Evolutionary conservation across 2,113 vertebrate genomes (phyloP), one percentile per base, ranked within the genome.

Genomic region (Percina caprodes): DNA sequence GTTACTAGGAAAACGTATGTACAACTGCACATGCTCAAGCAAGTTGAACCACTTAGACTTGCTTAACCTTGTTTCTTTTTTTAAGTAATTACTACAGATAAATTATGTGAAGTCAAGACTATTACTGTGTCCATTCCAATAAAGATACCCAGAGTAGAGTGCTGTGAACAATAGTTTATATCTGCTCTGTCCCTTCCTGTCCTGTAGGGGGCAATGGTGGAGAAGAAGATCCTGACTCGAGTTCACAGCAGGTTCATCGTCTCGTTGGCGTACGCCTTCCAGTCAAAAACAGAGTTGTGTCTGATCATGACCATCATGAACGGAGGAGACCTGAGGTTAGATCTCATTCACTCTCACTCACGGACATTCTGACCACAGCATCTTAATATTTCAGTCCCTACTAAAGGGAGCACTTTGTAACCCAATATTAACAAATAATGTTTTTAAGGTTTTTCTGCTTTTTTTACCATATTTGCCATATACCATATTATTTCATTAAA

Each of bases 221-320:
- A 98, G 91, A 98, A 99, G 88, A 94, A 95, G 88, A 96, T 97
- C 86, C 85, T 98, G 85, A 96, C 97, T 84, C 95, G 93, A 70
- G 94, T 96, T 60, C 96, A 95, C 90, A 97, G 96, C 85, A 96
- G 94, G 65, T 98, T 98, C 93, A 94, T 97, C 8, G 97, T 98
- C 45, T 96, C 94, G 0, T 88, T 97, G 89, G 95, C 97, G 15
- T 99, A 97, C 0, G 97, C 97, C 46, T 98, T 94, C 79, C 95
- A 98, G 88, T 95, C 83, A 39, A 98, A 96, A 93, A 93, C 81
- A 15, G 95, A 97, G 46, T 91, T 97, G 79, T 98, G 97, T 94
- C 95, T 99, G 88, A 95, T 97, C 83, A 98, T 97, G 96, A 97
- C 94, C 88, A 95, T 98, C 86, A 97, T 98, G 97, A 97, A 97